Evolutionary conservation across 2,113 vertebrate genomes (phyloP).

Genomic region (Synchiropus splendidus): DNA sequence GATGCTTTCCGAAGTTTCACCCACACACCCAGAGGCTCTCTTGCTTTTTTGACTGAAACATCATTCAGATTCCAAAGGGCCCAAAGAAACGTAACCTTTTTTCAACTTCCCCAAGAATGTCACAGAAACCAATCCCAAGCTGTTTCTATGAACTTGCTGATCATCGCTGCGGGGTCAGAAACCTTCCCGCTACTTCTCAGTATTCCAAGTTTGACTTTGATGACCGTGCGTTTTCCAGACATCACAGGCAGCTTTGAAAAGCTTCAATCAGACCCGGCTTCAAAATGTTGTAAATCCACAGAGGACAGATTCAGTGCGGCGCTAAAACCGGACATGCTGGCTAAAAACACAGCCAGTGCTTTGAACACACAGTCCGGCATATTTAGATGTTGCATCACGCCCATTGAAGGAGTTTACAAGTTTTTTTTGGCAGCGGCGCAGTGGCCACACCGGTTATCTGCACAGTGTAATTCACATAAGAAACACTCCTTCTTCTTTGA

Average conservation of each 20-base stretch:
- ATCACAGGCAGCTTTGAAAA: conserved; percentile 28
- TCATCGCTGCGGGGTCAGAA: conserved; percentile 25
- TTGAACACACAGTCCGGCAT: conserved; percentile 19
- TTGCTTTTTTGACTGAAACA: conserved; percentile 54
- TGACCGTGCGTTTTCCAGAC: conserved; percentile 39
- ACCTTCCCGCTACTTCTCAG: conserved; percentile 15
- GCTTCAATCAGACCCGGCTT: conserved; percentile 8
- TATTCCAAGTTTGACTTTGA: conserved; percentile 31
- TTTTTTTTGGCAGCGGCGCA: conserved; percentile 34
- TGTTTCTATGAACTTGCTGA: conserved; percentile 35
- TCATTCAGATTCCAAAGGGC: conserved; percentile 49
- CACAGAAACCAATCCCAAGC: conserved; percentile 34
- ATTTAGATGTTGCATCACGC: conserved; percentile 29
- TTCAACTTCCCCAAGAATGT: conserved; percentile 44
- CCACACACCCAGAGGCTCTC: conserved; percentile 59
- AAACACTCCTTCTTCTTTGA: conserved; percentile 39
- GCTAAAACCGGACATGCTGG: conserved; percentile 25
- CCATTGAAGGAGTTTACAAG: conserved; percentile 24
- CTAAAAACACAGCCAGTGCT: conserved; percentile 11
- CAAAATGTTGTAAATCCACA: conserved; percentile 22
- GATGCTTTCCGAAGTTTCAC: conserved; percentile 55
- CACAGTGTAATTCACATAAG: conserved; percentile 33
- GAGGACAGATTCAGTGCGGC: conserved; percentile 12
- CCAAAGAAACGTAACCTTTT: conserved; percentile 33
- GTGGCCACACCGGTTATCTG: conserved; percentile 32